phyloP scores from a whole-genome alignment of 2,113 vertebrate species.

The Gymnogyps californianus region DNA sequence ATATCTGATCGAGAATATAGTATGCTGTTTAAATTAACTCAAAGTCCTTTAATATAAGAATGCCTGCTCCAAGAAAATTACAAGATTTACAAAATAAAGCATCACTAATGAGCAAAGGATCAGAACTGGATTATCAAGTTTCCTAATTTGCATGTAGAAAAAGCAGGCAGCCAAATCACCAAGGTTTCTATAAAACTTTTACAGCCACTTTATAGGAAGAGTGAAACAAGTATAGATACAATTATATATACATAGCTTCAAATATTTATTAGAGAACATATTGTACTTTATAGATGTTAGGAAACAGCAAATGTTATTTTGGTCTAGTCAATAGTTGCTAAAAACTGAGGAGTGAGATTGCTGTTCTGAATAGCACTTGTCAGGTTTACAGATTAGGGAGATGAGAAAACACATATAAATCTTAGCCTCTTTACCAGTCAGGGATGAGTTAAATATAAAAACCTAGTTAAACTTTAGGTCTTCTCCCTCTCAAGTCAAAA shows the following conservation, averaged over 20 bases:
- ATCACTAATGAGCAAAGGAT: neutral
- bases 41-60: neutral
- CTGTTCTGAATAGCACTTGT: neutral
- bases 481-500: neutral
- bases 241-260: neutral
- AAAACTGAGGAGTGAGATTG: neutral
- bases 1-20: neutral
- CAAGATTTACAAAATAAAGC: constrained; percentile 1
- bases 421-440: neutral
- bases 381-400: neutral
- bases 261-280: neutral
- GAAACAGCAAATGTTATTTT: neutral
- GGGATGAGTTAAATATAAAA: neutral
- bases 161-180: neutral
- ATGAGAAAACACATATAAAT: neutral
- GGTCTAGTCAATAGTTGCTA: neutral
- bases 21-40: neutral
- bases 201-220: neutral
- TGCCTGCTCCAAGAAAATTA: neutral
- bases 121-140: constrained; percentile 43
- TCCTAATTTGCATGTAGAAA: neutral
- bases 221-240: neutral
- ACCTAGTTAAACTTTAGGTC: neutral
- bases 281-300: neutral
- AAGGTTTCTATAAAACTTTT: neutral